Conservation (phyloP, 2,113 vertebrate genomes). For the Chinchilla lanigera region DNA sequence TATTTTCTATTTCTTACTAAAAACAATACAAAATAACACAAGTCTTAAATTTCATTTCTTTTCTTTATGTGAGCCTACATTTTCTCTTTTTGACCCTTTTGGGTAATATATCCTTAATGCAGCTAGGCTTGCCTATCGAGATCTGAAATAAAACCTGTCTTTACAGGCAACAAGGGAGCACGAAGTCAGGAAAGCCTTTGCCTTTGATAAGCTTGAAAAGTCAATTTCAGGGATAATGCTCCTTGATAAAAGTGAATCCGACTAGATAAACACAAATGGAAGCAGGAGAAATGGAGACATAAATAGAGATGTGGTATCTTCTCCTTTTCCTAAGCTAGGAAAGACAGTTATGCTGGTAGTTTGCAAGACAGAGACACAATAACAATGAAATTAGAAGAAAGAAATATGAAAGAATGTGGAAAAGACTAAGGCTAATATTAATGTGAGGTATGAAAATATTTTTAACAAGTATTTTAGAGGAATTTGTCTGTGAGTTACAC, state of each 20-base stretch:
- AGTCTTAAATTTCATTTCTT: neutral
- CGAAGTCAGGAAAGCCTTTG: constrained; percentile 74
- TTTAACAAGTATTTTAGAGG: neutral
- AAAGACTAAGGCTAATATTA: neutral
- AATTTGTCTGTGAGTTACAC: neutral
- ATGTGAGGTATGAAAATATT: neutral
- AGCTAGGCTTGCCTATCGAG: neutral
- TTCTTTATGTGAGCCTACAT: neutral
- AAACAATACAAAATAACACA: neutral
- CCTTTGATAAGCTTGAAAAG: constrained; percentile 82
- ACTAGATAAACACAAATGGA: constrained; percentile 68
- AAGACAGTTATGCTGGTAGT: constrained; percentile 5
- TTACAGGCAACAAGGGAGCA: constrained; percentile 46
- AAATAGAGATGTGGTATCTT: constrained; percentile 44
- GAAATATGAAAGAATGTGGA: neutral
- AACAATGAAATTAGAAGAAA: neutral
- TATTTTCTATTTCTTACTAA: neutral
- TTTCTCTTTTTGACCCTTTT: constrained; percentile 20
- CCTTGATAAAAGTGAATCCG: constrained; percentile 77
- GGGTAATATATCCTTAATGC: neutral
- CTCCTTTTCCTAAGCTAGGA: constrained; percentile 67
- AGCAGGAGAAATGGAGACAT: constrained; percentile 60
- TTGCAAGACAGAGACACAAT: constrained; percentile 1
- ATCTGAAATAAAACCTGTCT: constrained; percentile 51
- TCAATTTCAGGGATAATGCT: constrained; percentile 84